These are phyloP conservation scores for Lasioglossum oenotherae DNA, from an alignment of 2,888 invertebrate species.

Conservation along the genomic window DNA sequence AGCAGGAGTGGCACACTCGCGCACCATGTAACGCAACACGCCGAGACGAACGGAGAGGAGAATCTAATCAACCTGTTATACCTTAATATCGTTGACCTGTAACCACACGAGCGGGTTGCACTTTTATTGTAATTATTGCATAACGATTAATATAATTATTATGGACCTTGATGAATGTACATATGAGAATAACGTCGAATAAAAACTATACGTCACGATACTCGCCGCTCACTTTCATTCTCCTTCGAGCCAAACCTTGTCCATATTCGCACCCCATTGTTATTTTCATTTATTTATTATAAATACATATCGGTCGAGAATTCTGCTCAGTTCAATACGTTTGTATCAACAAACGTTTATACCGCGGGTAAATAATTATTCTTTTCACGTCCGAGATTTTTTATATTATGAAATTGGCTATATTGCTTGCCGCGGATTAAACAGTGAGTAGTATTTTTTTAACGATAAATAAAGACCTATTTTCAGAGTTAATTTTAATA, in stretches of 20 bases:
- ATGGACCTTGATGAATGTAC: constrained; percentile 78
- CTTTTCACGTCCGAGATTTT: background rate
- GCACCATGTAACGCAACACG: constrained; percentile 34
- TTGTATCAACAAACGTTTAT: background rate
- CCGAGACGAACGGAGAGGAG: constrained; percentile 2
- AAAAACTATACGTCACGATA: constrained; percentile 79
- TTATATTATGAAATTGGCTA: background rate
- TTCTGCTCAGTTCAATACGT: background rate
- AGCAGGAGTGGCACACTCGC: constrained; percentile 10
- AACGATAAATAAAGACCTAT: background rate
- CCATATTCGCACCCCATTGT: background rate
- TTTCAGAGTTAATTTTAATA: background rate
- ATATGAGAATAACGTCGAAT: constrained; percentile 82
- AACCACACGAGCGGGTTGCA: constrained; percentile 53
- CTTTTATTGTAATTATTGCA: constrained; percentile 82
- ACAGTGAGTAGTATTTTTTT: background rate
- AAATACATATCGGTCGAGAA: background rate
- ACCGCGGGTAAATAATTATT: background rate
- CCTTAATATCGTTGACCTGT: constrained; percentile 70
- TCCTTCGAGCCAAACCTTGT: background rate
- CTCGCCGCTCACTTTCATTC: constrained; percentile 18
- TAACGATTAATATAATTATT: constrained; percentile 80
- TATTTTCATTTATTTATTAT: background rate
- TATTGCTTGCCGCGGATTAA: background rate
- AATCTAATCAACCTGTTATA: constrained; percentile 70